These are phyloP conservation scores for Ectropis crepuscularia DNA, from an alignment of 2,888 invertebrate species.

Conservation along the genomic window DNA sequence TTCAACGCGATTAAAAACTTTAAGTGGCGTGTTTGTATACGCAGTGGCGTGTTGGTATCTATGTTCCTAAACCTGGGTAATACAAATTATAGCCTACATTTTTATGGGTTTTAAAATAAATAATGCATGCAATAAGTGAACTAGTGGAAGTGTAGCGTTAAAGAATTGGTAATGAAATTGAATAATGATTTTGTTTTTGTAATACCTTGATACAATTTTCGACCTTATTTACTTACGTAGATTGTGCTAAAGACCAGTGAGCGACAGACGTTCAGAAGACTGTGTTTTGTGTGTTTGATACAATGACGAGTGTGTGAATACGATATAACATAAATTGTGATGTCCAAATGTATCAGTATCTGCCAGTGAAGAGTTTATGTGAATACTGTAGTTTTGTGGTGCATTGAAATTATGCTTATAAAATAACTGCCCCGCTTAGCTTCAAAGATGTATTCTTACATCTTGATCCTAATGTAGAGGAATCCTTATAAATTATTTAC, in stretches of 20 bases:
- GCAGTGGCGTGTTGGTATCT: no score
- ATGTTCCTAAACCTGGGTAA: no score
- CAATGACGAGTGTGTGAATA: constrained; percentile 46
- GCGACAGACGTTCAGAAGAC: constrained; percentile 57
- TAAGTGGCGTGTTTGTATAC: no score
- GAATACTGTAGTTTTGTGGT: constrained; percentile 29
- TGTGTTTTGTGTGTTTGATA: constrained; percentile 76
- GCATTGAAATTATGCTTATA: constrained; percentile 23
- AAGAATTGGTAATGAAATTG: no score
- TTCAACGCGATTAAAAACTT: no score
- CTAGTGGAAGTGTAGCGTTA: no score
- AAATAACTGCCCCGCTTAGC: constrained; percentile 11
- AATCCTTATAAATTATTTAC: background rate
- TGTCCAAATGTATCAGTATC: background rate
- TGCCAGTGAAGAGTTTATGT: constrained; percentile 2
- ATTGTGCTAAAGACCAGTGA: constrained; percentile 46
- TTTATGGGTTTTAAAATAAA: no score
- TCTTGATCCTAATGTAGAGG: background rate
- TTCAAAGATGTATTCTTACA: background rate
- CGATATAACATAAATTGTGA: constrained; percentile 34
- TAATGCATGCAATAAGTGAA: no score
- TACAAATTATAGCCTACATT: no score
- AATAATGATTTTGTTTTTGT: no score
- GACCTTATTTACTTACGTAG: no score
- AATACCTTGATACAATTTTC: no score